Base-by-base conservation (phyloP, 2,888 invertebrate species). In the Junonia oenone region DNA sequence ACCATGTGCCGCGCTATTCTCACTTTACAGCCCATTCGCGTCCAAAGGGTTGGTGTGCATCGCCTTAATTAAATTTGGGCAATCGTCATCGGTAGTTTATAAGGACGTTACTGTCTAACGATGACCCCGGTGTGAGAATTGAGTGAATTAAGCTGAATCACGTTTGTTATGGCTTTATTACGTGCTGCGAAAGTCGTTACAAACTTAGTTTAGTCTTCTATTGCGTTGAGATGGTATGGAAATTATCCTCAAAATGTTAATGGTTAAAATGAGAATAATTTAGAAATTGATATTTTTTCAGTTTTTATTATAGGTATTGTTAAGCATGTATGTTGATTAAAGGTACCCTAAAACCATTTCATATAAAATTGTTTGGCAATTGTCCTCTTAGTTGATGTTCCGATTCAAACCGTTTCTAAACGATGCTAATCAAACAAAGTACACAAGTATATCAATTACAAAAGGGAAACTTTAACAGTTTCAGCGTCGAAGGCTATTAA, bases 41-140 rank as follows among this genome's bases (percentile, higher is more conserved):
- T 65, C 66, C 64, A 71, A 82, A 79, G 81, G 83, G 81, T 81
- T 78, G 68, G 65, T 73, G 72, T 43, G 55, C 70, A 74, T 68
- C 62, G 70, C 70, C 73, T 80, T 88, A 86, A 90, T 90, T 88
- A 89, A 88, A 87, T 89, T 89, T 81, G 75, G 83, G 79, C 83
- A 82, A 87, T 88, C 78, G 81, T 83, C 83, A 74, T 75, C 64
- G 75, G 71, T 68, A 69, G 70, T 80, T 77, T 80, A 80, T 79
- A 72, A 78, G 77, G 75, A 79, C 69, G 77, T 77, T 79, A 79
- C 69, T 66, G 67, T 74, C 72, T 76, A 75, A 83, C 82, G 81
- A 78, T 83, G 81, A 81, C 80, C 78, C 78, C 66, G 67, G 67
- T 73, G 75, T 74, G 73, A 73, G 75, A 77, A 86, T 87, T 88